Conservation (phyloP, 2,797 vertebrate species). For the Coregonus ussuriensis region DNA sequence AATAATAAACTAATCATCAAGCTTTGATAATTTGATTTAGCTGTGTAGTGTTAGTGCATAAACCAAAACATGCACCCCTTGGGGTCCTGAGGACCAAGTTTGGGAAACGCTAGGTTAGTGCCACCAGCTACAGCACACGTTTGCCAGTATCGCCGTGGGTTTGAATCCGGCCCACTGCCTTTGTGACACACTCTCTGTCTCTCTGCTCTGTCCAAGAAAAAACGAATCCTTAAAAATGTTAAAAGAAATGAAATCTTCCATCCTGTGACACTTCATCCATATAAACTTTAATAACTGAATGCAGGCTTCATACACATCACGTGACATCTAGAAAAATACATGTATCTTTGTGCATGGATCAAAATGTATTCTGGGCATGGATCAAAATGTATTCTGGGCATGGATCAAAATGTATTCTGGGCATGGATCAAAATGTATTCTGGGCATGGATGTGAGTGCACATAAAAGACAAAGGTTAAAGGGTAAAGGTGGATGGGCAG, state of each 20-base stretch:
- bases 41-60: no score
- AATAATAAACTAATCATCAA: no score
- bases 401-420: neutral
- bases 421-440: neutral
- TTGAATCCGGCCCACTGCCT: no score
- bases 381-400: no score
- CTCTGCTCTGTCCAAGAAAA: no score
- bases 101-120: no score
- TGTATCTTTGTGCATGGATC: constrained; percentile 1
- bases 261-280: neutral
- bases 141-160: no score
- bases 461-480: neutral
- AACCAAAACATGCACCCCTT: no score
- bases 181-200: no score
- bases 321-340: neutral
- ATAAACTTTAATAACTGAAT: neutral
- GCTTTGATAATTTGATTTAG: no score
- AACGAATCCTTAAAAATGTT: neutral
- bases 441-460: neutral
- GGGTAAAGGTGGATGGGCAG: neutral
- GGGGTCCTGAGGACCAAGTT: no score
- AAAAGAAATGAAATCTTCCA: neutral
- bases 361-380: neutral
- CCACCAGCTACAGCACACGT: no score
- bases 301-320: neutral